Percentiles rank a stretch among this genome's conserved stretches.
phyloP scores from a whole-genome alignment of 2,113 vertebrate species.

The Isurus oxyrinchus region DNA sequence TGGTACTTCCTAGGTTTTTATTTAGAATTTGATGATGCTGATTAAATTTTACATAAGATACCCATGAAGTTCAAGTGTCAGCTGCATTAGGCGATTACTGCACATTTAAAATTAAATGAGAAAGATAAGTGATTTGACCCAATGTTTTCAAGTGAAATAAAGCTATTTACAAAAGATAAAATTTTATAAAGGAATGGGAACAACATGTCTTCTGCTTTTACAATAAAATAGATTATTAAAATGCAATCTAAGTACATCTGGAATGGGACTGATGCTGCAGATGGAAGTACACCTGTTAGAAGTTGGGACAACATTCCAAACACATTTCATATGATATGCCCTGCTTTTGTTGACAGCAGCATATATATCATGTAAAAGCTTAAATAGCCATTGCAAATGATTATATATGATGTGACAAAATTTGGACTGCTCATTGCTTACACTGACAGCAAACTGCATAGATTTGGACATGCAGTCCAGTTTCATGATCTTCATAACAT shows the following conservation, averaged over 20 bases:
- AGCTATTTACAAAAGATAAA: not conserved
- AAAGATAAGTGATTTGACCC: not conserved
- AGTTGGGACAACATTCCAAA: not conserved
- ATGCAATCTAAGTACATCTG: not conserved
- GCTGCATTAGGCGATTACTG: not conserved
- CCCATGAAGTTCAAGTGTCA: not conserved
- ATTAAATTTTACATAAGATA: not conserved
- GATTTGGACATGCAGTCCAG: not conserved
- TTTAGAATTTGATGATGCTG: not conserved
- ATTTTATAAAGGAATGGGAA: not conserved
- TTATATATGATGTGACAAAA: constrained; percentile 2
- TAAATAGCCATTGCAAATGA: not conserved
- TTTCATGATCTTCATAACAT: constrained; percentile 22
- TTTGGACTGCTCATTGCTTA: not conserved
- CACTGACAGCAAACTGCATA: not conserved
- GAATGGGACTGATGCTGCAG: not conserved
- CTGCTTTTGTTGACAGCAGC: not conserved
- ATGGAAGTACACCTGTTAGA: not conserved
- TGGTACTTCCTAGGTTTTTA: not conserved
- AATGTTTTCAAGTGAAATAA: not conserved
- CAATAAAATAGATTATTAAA: not conserved
- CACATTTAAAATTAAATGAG: not conserved
- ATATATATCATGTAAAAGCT: not conserved
- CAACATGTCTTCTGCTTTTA: not conserved
- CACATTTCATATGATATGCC: not conserved